Evolutionary conservation across 2,797 vertebrate species (phyloP).

Genomic region (Cossypha caffra): DNA sequence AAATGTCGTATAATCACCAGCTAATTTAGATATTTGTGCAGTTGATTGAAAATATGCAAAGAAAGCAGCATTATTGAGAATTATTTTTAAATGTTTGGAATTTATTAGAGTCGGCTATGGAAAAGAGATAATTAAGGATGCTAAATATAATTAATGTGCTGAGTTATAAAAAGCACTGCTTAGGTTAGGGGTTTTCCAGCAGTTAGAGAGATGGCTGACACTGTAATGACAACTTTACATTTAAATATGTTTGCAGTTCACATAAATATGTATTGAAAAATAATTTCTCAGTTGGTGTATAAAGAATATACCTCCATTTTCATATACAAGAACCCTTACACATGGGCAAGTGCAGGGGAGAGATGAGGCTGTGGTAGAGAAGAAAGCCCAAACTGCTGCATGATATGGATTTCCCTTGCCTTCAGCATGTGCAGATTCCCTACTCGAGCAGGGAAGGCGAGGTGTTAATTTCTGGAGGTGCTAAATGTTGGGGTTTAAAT

Average conservation of each 20-base stretch:
- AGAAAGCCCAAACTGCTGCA: not conserved
- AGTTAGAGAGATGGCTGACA: slow-evolving; percentile 22
- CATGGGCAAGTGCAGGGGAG: not conserved
- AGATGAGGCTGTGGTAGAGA: not conserved
- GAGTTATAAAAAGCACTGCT: slow-evolving; percentile 62
- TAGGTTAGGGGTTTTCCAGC: slow-evolving; percentile 56
- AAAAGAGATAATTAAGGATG: slow-evolving; percentile 62
- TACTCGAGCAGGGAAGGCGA: not conserved
- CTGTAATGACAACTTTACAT: slow-evolving; percentile 42
- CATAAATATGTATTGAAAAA: slow-evolving; percentile 58
- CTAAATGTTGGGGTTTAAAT: not conserved
- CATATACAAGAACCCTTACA: not conserved
- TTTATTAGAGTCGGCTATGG: slow-evolving; percentile 43
- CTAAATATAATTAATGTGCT: slow-evolving; percentile 62
- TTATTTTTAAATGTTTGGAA: slow-evolving; percentile 61
- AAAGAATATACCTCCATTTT: not conserved
- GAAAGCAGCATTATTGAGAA: slow-evolving; percentile 56
- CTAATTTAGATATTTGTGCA: slow-evolving; percentile 63
- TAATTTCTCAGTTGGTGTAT: not conserved
- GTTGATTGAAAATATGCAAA: slow-evolving; percentile 63
- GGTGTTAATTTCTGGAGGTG: not conserved
- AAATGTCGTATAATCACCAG: slow-evolving; percentile 8
- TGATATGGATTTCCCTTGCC: not conserved
- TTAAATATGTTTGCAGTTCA: slow-evolving; percentile 30
- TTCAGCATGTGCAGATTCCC: not conserved